Percentiles rank a stretch among this genome's conserved stretches.
phyloP scores from a whole-genome alignment of 2,797 vertebrate species.

The Siniperca undulata region DNA sequence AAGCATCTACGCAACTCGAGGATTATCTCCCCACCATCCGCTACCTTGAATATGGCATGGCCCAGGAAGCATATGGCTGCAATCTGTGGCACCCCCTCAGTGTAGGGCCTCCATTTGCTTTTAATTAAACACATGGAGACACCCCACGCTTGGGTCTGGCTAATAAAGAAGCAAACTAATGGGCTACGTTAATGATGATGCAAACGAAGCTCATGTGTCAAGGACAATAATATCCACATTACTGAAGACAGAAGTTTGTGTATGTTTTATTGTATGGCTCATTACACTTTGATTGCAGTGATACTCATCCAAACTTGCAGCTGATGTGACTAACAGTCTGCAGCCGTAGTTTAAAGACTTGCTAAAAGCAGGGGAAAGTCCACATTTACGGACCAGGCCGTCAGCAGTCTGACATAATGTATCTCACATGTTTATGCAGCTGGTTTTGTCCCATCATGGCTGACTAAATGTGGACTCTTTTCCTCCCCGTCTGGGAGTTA shows the following conservation, averaged over 20 bases:
- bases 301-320: constrained; percentile 18
- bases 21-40: constrained; percentile 66
- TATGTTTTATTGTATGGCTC: constrained; percentile 23
- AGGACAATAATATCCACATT: constrained; percentile 39
- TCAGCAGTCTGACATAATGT: constrained; percentile 56
- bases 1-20: constrained; percentile 43
- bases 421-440: constrained; percentile 72
- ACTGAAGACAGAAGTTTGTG: constrained; percentile 14
- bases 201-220: constrained; percentile 34
- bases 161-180: constrained; percentile 55
- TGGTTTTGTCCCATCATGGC: constrained; percentile 63
- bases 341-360: constrained; percentile 21
- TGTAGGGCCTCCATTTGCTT: constrained; percentile 65
- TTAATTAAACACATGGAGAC: constrained; percentile 77
- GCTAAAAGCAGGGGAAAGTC: constrained; percentile 27
- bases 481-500: constrained; percentile 41
- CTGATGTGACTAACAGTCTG: constrained; percentile 39
- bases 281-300: constrained; percentile 36
- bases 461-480: constrained; percentile 45
- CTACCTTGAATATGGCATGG: constrained; percentile 55
- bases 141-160: constrained; percentile 22
- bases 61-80: constrained; percentile 75
- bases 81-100: constrained; percentile 71
- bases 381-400: constrained; percentile 21
- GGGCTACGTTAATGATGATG: constrained; percentile 42